These are phyloP conservation scores for Phrynosoma platyrhinos DNA, from an alignment of 2,113 vertebrate genomes.

Conservation along the genomic window DNA sequence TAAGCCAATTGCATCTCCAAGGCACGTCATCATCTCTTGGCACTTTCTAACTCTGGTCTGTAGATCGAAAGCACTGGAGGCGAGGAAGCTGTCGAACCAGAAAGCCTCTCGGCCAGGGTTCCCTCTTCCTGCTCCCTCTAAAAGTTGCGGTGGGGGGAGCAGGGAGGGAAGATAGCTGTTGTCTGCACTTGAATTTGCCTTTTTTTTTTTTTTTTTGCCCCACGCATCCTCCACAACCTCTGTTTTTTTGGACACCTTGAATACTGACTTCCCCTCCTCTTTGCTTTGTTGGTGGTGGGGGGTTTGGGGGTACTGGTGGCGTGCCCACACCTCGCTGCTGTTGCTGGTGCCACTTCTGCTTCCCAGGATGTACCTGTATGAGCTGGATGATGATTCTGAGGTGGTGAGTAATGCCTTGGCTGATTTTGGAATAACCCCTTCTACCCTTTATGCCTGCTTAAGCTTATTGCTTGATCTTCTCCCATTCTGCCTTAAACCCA, in stretches of 20 bases:
- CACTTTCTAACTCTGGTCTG: slow-evolving; percentile 79
- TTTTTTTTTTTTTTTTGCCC: background rate
- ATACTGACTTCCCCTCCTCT: background rate
- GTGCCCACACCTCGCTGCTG: background rate
- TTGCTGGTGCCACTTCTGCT: background rate
- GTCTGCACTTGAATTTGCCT: background rate
- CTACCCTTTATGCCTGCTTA: background rate
- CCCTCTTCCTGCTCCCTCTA: background rate
- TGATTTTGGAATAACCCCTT: background rate
- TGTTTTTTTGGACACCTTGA: background rate
- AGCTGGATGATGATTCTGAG: slow-evolving; percentile 75
- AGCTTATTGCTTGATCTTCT: background rate
- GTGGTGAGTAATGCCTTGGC: slow-evolving; percentile 54
- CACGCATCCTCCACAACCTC: background rate
- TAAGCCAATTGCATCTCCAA: slow-evolving; percentile 64
- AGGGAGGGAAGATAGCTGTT: background rate
- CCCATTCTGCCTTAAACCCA: background rate
- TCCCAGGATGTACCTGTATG: slow-evolving; percentile 66
- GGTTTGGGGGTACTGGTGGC: background rate
- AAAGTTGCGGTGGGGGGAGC: background rate
- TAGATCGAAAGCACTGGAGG: slow-evolving; percentile 44
- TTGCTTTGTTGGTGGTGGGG: background rate
- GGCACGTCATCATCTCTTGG: slow-evolving; percentile 72
- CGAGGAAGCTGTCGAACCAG: background rate
- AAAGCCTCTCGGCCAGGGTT: background rate